Evolutionary conservation across 2,888 invertebrate genomes (phyloP).

Genomic region (Cenopis cana): DNA sequence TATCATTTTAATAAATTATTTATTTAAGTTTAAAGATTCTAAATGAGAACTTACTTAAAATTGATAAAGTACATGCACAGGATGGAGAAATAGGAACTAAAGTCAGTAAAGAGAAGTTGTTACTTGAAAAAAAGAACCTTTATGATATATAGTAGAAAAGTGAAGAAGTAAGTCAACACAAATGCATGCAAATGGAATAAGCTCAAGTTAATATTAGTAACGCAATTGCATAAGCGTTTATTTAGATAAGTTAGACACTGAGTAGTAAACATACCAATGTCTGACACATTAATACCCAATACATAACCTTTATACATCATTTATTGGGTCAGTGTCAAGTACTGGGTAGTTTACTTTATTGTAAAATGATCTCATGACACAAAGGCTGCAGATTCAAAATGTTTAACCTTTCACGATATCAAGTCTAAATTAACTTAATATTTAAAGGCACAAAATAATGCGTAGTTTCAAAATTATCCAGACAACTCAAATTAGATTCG

Average conservation of each 20-base stretch:
- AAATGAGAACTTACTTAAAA: not conserved
- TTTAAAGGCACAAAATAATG: not conserved
- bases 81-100: not conserved
- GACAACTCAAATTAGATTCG: not conserved
- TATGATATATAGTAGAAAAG: conserved; percentile 4
- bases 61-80: conserved; percentile 13
- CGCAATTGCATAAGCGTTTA: conserved; percentile 21
- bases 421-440: not conserved
- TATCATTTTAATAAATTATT: not conserved
- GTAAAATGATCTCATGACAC: not conserved
- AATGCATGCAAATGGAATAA: conserved; percentile 26
- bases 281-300: too few relatives aligned
- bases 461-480: not conserved
- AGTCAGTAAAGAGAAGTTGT: not conserved
- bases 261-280: not conserved
- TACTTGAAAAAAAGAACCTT: conserved; percentile 5
- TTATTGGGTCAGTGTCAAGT: too few relatives aligned
- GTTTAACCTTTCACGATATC: conserved; percentile 16
- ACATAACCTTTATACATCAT: too few relatives aligned
- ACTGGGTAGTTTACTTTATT: too few relatives aligned
- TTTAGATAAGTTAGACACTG: conserved; percentile 7
- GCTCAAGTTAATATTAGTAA: conserved; percentile 7
- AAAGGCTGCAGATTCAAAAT: conserved; percentile 1
- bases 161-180: conserved; percentile 18
- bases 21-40: not conserved